A percentile compares a stretch with the other conserved stretches of the same genome.
Conservation (phyloP, 2,888 invertebrate species). For the Pachycephus smyrnensis region DNA sequence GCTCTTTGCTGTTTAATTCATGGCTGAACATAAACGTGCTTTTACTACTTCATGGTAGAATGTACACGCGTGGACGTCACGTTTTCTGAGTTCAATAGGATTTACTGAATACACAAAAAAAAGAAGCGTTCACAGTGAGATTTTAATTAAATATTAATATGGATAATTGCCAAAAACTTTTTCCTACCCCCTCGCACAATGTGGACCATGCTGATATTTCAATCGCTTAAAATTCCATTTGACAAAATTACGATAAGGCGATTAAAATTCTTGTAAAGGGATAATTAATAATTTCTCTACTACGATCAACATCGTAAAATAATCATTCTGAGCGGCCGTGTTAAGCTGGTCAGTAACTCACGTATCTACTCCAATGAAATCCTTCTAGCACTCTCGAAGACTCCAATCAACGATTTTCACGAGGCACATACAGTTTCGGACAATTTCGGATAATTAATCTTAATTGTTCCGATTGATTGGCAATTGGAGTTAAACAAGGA, state of each 20-base stretch:
- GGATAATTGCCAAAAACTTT: not conserved
- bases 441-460: conserved; percentile 27
- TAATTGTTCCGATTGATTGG: conserved; percentile 36
- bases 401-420: conserved; percentile 20
- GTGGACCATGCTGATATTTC: not conserved
- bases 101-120: not conserved
- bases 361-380: not conserved
- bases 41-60: not conserved
- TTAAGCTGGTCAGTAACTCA: not conserved
- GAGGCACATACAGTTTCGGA: conserved; percentile 12
- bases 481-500: conserved; percentile 36
- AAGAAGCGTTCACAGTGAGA: not conserved
- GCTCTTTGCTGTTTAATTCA: not conserved
- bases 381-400: conserved; percentile 18
- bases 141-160: not conserved
- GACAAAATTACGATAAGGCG: not conserved
- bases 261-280: not conserved
- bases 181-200: not conserved
- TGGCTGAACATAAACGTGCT: not conserved
- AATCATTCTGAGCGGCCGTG: no score
- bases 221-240: not conserved
- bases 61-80: not conserved
- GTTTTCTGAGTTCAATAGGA: not conserved
- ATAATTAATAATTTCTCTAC: not conserved
- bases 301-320: not conserved